Evolutionary conservation across 2,113 vertebrate species (phyloP).

Genomic region (Spilogale gracilis): DNA sequence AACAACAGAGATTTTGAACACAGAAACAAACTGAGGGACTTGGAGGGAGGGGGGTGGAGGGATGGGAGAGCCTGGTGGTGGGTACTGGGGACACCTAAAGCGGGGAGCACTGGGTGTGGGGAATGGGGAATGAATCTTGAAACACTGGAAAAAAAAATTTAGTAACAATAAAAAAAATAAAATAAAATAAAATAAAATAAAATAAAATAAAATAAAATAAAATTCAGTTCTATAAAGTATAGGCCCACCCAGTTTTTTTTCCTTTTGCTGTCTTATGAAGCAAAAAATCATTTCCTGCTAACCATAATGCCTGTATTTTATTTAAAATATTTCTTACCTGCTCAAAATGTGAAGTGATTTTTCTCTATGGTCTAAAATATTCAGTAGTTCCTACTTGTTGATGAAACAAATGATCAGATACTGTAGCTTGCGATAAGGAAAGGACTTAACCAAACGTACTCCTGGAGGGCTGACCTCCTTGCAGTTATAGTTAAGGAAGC

Average conservation of each 20-base stretch:
- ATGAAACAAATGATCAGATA: background rate
- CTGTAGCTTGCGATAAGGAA: background rate
- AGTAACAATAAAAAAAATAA: no score
- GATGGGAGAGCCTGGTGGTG: no score
- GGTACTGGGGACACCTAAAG: no score
- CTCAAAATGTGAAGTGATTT: background rate
- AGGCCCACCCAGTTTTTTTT: background rate
- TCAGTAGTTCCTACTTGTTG: background rate
- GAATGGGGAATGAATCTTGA: no score
- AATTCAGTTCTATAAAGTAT: background rate
- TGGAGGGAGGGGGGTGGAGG: no score
- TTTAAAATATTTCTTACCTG: background rate
- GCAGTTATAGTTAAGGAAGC: background rate
- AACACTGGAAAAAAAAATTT: no score
- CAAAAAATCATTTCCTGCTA: background rate
- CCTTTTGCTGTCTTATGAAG: background rate
- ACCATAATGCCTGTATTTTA: background rate
- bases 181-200: no score
- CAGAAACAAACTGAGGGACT: no score
- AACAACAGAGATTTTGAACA: no score
- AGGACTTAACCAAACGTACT: rapidly evolving
- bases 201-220: no score
- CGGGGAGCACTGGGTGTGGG: no score
- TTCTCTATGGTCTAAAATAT: background rate
- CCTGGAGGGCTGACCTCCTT: background rate